Evolutionary conservation across 2,113 vertebrate genomes (phyloP).

Genomic region (Otocyon megalotis): DNA sequence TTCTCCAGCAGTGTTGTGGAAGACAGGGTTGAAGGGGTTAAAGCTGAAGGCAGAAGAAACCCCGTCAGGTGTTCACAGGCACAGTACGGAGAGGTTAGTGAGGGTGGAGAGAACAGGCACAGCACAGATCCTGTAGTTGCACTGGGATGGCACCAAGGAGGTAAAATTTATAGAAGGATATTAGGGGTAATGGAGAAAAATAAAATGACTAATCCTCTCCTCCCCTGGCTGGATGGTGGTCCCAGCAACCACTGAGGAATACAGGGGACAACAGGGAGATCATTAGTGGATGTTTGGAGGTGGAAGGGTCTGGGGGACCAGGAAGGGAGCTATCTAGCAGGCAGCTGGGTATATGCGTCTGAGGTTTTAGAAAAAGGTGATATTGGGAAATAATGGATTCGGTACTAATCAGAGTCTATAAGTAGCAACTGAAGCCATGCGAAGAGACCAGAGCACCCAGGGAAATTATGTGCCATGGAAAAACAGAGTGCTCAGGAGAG

Average conservation of each 20-base stretch:
- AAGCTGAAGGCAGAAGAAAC: not conserved
- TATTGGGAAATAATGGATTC: not conserved
- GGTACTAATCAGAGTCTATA: not conserved
- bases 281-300: not conserved
- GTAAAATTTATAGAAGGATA: not conserved
- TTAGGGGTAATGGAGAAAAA: not conserved
- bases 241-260: not conserved
- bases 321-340: not conserved
- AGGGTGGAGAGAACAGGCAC: fast-evolving
- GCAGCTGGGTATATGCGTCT: not conserved
- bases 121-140: not conserved
- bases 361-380: slow-evolving; percentile 8
- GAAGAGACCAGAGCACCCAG: not conserved
- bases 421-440: not conserved
- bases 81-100: not conserved
- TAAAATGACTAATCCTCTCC: not conserved
- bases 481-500: not conserved
- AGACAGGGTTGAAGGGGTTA: not conserved
- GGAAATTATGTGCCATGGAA: not conserved
- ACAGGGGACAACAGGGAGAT: not conserved
- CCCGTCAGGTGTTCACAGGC: not conserved
- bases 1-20: not conserved
- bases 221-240: not conserved
- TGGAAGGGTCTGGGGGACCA: not conserved
- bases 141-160: not conserved